Evolutionary conservation across 2,888 invertebrate genomes (phyloP), one percentile per base, ranked within the genome.

Genomic region (Eurytoma californica): DNA sequence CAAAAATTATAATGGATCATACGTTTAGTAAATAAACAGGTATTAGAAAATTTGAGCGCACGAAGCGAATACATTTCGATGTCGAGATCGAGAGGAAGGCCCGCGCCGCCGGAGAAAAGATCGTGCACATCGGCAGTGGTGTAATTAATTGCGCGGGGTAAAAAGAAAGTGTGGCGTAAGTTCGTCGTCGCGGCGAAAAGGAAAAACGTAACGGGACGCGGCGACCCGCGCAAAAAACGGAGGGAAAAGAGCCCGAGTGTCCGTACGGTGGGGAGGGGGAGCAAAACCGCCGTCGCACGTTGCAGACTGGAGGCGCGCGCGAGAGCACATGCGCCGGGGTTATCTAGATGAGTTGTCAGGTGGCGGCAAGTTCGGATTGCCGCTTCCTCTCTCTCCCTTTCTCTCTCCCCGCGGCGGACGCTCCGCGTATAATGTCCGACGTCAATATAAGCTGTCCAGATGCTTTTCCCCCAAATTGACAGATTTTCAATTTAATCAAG

Each of bases 401-500:
- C 70, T 51, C 69, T 65, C 75, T 65, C 66, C 49, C 75, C 69
- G 66, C 16, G 12, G 28, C 63, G 39, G 63, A 30, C 7, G 28
- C 18, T 16, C 82, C 82, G 85, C 84, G 84, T 88, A 87, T 88
- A 87, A 88, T 87, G 87, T 87, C 85, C 85, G 86, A 86, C 87
- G 87, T 88, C 89, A 85, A 89, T 89, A 88, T 88, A 88, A 88
- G 86, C 88, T 86, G 87, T 88, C 39, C 88, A 86, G 87, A 88
- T 74, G 74, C 81, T 79, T 70, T 77, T 80, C 75, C 69, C 24
- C 61, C 87, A 88, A 90, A 90, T 88, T 89, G 90, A 90, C 90
- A 88, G 90, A 89, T 89, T 89, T 89, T 89, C 90, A 88, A 89
- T 90, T 89, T 88, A 89, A 89, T 89, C 90, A 87, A 90, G 88